Percentiles rank a stretch among this genome's conserved stretches.
phyloP scores from a whole-genome alignment of 2,888 invertebrate species.

The Ophion obscuratus region DNA sequence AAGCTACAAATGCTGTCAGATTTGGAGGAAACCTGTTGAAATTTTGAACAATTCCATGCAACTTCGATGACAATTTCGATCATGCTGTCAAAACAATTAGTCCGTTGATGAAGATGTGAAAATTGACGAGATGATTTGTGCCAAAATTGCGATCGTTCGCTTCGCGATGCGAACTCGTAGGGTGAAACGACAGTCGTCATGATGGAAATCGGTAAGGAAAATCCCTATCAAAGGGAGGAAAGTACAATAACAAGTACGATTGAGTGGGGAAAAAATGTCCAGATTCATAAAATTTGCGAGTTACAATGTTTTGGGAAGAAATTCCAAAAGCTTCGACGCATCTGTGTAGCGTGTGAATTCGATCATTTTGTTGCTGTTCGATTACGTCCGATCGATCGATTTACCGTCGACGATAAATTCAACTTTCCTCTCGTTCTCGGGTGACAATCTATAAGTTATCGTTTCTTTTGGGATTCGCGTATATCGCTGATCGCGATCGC shows the following conservation, averaged over 20 bases:
- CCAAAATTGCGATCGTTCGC: background rate
- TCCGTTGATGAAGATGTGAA: background rate
- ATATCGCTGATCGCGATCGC: conserved; percentile 45
- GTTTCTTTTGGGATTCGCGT: conserved; percentile 50
- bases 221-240: background rate
- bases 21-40: conserved; percentile 10
- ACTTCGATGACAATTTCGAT: background rate
- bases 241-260: conserved; percentile 17
- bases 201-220: background rate
- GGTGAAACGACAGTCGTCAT: conserved; percentile 17
- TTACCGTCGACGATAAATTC: conserved; percentile 51
- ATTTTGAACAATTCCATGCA: conserved; percentile 19
- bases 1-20: conserved; percentile 24
- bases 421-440: conserved; percentile 56
- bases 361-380: conserved; percentile 1
- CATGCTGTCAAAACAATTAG: background rate
- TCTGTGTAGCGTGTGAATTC: background rate
- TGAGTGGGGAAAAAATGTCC: conserved; percentile 36
- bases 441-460: conserved; percentile 50
- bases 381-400: conserved; percentile 21
- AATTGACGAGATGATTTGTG: background rate
- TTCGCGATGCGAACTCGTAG: conserved; percentile 1
- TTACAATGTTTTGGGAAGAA: conserved; percentile 19
- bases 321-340: background rate
- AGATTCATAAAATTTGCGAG: conserved; percentile 39